These are phyloP conservation scores for Eulemur coronatus DNA, from an alignment of 2,797 vertebrate species.

Conservation along the genomic window DNA sequence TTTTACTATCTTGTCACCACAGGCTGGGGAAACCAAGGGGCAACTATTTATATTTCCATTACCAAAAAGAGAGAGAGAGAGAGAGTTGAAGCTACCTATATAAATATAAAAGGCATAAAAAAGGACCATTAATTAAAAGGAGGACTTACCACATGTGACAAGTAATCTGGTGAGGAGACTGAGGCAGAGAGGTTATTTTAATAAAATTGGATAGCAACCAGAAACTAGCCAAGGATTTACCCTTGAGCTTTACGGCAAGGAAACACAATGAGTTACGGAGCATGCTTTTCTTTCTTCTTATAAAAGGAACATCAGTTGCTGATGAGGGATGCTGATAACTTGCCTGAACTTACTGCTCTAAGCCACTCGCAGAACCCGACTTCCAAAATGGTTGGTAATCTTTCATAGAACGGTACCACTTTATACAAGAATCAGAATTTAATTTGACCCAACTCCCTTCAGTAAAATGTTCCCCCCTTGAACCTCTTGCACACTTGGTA, in stretches of 20 bases:
- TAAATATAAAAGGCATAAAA: background rate
- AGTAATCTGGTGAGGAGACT: background rate
- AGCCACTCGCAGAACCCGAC: background rate
- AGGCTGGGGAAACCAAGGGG: background rate
- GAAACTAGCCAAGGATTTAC: background rate
- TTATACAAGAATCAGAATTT: background rate
- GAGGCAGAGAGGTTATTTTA: background rate
- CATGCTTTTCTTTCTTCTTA: background rate
- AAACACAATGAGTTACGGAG: background rate
- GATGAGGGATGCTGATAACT: background rate
- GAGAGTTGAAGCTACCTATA: background rate
- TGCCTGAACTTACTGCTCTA: background rate
- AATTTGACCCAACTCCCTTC: background rate
- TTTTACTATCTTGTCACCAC: background rate
- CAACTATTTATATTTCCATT: background rate
- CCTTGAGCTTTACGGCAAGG: background rate
- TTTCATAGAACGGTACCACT: background rate
- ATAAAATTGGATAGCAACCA: background rate
- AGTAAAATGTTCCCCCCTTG: background rate
- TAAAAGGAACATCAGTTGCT: background rate
- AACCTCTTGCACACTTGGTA: background rate
- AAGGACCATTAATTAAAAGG: background rate
- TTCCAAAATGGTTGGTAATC: slow-evolving; percentile 4
- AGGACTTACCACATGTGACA: background rate
- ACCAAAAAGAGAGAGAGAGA: background rate